phyloP scores from a whole-genome alignment of 2,797 vertebrate genomes.

The Dendrocincla tyrannina region DNA sequence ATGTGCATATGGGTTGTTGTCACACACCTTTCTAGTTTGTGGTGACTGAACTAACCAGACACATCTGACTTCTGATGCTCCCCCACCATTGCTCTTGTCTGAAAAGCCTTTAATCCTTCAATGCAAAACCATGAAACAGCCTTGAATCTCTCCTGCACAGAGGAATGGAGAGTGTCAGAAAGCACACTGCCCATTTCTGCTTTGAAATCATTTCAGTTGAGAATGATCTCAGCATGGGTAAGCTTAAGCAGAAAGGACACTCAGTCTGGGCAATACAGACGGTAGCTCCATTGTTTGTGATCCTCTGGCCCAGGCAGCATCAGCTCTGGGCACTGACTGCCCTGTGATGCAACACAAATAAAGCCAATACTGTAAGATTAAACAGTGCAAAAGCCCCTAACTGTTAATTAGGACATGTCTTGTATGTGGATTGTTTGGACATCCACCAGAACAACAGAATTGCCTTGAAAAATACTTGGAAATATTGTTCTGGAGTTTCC shows the following conservation, averaged over 20 bases:
- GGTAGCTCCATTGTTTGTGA: background rate
- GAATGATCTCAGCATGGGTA: background rate
- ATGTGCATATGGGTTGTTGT: background rate
- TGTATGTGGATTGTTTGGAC: background rate
- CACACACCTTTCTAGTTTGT: background rate
- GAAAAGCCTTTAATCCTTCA: background rate
- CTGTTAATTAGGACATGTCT: background rate
- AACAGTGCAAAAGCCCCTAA: background rate
- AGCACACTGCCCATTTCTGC: background rate
- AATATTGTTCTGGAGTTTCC: background rate
- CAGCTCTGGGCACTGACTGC: background rate
- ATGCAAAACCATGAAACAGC: background rate
- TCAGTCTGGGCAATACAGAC: background rate
- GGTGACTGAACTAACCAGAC: background rate
- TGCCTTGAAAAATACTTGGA: background rate
- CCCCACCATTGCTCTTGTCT: background rate
- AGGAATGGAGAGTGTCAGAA: background rate
- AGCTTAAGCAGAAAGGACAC: background rate
- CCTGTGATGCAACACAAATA: background rate
- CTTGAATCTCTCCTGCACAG: background rate
- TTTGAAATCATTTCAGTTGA: background rate
- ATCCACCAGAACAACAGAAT: background rate
- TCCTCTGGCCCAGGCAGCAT: background rate
- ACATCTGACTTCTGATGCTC: background rate
- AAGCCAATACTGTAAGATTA: background rate